Evolutionary conservation across 2,797 vertebrate species (phyloP), one percentile per base, ranked within the genome.

Genomic region (Typhlichthys subterraneus): DNA sequence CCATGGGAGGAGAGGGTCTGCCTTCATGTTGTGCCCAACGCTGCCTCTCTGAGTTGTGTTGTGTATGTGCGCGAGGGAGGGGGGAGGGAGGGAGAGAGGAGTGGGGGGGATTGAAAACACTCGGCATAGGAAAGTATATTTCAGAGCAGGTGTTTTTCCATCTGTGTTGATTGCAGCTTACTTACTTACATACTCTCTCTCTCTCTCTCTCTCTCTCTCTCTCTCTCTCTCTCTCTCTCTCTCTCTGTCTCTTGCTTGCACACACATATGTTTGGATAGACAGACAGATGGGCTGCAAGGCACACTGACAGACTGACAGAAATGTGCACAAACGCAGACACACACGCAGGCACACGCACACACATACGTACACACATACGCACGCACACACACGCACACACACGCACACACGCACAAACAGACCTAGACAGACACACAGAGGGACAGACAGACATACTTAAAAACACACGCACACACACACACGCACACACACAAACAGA

Each of bases 131-230:
- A 57, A 11, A 46, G 38, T 50, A 48, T 62, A 83, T 80, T 82
- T 76, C 70, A 73, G 76, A 88, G 78, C 87, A 90, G 89, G 86
- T 88, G 88, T 85, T 79, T 47, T 55, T 86, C 89, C 88, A 88
- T 91, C 88, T 91, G 89, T 77, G 80, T 81, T 67, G 75, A 86
- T 88, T 85, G 84, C 72, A 82, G 74, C 80, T 71, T 62, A 75
- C 80, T 71, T 62, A 75, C 76, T 79, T 80, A 19, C 59, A 57
- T 33, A 47, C 68, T 53, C 57, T 61, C 45, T 67, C 31, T 61
- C 17, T 17, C 33, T 45, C 31, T 13, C 67, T 55, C 57, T 59
- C 47, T 65, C 68, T 57, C 56, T 59, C 45, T 66, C 42, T 59
- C 23, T 14, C 47, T 46, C 45, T 53, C 57, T 19, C 38, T 68